phyloP scores from a whole-genome alignment of 2,797 vertebrate genomes.

The Crenuchus spilurus region DNA sequence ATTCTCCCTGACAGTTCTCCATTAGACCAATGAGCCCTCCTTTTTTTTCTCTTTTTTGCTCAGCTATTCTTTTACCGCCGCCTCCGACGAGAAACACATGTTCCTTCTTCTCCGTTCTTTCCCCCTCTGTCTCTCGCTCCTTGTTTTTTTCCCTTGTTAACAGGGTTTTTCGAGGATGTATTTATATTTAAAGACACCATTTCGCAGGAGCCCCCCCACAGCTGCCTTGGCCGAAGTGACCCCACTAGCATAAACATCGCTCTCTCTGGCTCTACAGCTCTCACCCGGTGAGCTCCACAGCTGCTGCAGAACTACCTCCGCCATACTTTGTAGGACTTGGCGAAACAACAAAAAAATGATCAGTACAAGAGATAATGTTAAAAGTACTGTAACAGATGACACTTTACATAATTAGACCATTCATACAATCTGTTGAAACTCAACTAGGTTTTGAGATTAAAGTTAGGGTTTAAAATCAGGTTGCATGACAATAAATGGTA shows the following conservation, averaged over 20 bases:
- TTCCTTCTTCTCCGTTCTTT: constrained; percentile 49
- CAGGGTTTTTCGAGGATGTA: constrained; percentile 58
- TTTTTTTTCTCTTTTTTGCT: constrained; percentile 61
- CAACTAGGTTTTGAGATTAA: no score
- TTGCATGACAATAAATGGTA: no score
- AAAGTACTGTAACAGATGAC: no score
- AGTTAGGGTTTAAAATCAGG: no score
- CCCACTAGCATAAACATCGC: constrained; percentile 22
- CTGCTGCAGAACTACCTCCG: no score
- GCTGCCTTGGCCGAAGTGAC: not conserved
- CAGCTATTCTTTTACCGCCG: constrained; percentile 78
- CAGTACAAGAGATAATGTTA: no score
- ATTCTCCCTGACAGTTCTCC: constrained; percentile 85
- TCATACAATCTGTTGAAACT: no score
- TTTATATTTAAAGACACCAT: constrained; percentile 61
- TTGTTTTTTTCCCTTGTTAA: constrained; percentile 66
- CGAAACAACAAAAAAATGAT: no score
- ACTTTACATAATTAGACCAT: no score
- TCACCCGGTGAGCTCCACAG: no score
- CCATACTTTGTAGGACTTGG: no score
- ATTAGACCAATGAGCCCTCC: constrained; percentile 85
- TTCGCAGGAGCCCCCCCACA: constrained; percentile 27
- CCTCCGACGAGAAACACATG: constrained; percentile 78
- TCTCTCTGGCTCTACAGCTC: not conserved
- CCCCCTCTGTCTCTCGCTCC: constrained; percentile 54